Percentiles rank a stretch among this genome's conserved stretches.
These are phyloP conservation scores for Leucopsar rothschildi DNA, from an alignment of 2,113 vertebrate genomes.

Conservation along the genomic window DNA sequence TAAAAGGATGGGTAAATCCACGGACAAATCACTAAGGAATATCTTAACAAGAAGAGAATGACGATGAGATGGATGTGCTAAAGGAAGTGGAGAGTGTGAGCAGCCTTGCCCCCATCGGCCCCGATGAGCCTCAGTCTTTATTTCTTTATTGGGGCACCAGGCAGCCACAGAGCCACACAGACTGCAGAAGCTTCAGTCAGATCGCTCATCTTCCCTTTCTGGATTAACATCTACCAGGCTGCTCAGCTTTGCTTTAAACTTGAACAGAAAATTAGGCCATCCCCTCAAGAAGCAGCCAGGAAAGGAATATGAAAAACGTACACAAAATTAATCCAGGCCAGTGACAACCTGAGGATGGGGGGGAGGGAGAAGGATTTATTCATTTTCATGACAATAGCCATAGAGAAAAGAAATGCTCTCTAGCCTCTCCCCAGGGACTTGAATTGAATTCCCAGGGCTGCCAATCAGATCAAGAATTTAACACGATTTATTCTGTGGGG, in stretches of 20 bases:
- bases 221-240: background rate
- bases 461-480: constrained; percentile 67
- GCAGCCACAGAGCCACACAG: background rate
- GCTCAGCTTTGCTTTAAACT: background rate
- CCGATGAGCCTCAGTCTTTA: background rate
- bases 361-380: constrained; percentile 35
- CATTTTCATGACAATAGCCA: constrained; percentile 66
- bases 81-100: background rate
- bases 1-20: background rate
- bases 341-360: constrained; percentile 26
- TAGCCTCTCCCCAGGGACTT: constrained; percentile 38
- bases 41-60: background rate
- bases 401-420: constrained; percentile 47
- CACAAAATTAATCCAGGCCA: constrained; percentile 24
- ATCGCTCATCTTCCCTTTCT: background rate
- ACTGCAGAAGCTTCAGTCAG: background rate
- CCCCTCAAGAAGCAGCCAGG: background rate
- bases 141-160: background rate
- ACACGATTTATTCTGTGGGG: constrained; percentile 53
- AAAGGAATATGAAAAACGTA: background rate
- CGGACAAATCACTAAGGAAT: background rate
- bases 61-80: background rate
- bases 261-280: background rate
- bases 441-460: constrained; percentile 63
- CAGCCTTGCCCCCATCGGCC: background rate